Conservation (phyloP, 2,113 vertebrate genomes). For the Pardalotus punctatus region DNA sequence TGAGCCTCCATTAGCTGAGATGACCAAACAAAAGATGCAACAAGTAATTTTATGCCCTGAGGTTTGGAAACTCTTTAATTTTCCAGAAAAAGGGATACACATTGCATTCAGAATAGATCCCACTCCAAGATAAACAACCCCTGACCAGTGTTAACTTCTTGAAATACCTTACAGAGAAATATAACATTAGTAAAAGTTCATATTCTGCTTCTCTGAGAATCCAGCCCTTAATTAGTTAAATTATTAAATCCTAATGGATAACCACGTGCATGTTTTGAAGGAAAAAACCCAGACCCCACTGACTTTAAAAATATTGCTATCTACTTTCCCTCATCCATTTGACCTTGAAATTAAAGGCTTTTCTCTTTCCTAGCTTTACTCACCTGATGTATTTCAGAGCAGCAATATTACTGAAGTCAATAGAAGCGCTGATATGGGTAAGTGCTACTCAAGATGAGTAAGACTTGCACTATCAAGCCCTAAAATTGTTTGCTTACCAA, state of each 20-base stretch:
- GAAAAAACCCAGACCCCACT: not conserved
- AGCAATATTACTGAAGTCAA: conserved; percentile 1
- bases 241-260: not conserved
- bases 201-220: not conserved
- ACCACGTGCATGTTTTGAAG: not conserved
- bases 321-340: not conserved
- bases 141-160: not conserved
- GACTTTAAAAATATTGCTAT: not conserved
- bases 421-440: not conserved
- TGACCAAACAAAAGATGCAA: not conserved
- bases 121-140: not conserved
- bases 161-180: not conserved
- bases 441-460: conserved; percentile 19
- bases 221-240: not conserved
- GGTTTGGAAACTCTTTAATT: not conserved
- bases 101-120: not conserved
- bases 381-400: not conserved
- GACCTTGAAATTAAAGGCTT: conserved; percentile 42
- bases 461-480: conserved; percentile 14
- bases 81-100: not conserved
- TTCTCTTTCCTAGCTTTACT: not conserved
- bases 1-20: not conserved
- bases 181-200: not conserved
- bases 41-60: not conserved
- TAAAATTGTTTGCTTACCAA: conserved; percentile 32